Evolutionary conservation across 2,113 vertebrate species (phyloP), one percentile per base, ranked within the genome.

Genomic region (Erinaceus europaeus): DNA sequence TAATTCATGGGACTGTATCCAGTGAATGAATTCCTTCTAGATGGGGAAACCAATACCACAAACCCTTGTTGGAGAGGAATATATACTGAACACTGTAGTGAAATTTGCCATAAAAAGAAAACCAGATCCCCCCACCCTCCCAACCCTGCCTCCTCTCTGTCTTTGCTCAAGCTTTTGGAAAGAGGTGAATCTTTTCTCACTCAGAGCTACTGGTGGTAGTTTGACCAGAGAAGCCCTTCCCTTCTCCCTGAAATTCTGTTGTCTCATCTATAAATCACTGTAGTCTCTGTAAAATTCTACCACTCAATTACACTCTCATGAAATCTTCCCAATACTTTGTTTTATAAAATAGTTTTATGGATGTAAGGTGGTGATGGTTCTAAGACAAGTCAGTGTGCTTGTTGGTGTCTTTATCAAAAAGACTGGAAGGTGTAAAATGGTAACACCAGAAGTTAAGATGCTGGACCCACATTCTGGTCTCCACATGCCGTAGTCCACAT

Each of bases 231-330:
- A 52, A 59, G 14, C 23, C 44, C 23, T 64, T 72, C 23, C 25
- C 6, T 25, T 57, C 12, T 34, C 27, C 29, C 8, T 3, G 50
- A 75, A 38, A 52, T 46, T 34, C 38, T 1, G 21, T 52, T 57
- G 34, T n/a, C 17, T 65, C 32, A 1, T 34, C 18, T 65, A 13
- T 23, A 64, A 50, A 64, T 25, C 5, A 2, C 57, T 14, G 2
- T 27, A 9, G 25, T 53, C 65, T 57, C 14, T 20, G 32, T 78
- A 50, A 42, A 67, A 46, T 17, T 36, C 52, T 38, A 4, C 17
- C 0, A 1, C 27, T 46, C 9, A 13, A 0, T 27, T n/a, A 34
- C 27, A 17, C 34, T n/a, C 21, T 29, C 38, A 10, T 6, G 25
- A 44, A 21, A 48, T 44, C n/a, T 29, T 18, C 40, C 21, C 7